Evolutionary conservation across 2,888 invertebrate genomes (phyloP), one percentile per base, ranked within the genome.

Genomic region (Pristionchus maxplancki): DNA sequence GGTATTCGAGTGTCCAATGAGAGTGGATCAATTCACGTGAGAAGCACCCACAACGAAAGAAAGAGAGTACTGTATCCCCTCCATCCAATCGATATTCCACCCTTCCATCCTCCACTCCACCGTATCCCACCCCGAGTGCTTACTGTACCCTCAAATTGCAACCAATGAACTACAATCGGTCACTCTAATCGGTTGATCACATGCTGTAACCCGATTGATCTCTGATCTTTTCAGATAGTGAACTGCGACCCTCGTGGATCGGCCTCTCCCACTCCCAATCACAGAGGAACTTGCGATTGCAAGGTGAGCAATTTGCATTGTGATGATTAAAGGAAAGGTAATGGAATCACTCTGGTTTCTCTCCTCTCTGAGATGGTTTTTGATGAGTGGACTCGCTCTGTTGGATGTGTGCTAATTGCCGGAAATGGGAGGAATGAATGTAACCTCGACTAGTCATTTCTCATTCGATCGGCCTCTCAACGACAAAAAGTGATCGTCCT

Each of bases 211-310:
- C 74, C 20, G 0, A 2, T 48, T 28, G 48, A 48, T 81, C 44
- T 44, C 28, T 81, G 89, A 67, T 67, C 31, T 67, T 44, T 86
- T 6, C 88, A 88, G 89, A 86, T 83, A 17, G 88, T 90, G 90
- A 87, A 92, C 15, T 98, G 98, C 95, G 97, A 97, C 95, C 95
- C 96, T 0, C 95, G 96, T 11, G 98, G 98, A 58, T 97, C 97
- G 15, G 94, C 96, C 34, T 96, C 95, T 91, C 96, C 96, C 93
- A 95, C 95, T 11, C 92, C 94, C 0, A 91, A 93, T 87, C 71
- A 90, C 48, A 90, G 91, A 74, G 96, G 96, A 90, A 95, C 95
- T 88, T 97, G 97, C 95, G 95, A 95, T 31, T 97, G 97, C 96
- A 97, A 97, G 96, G 97, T 97, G 15, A 48, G 86, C 13, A 17